A percentile compares a stretch with the other conserved stretches of the same genome.
Evolutionary conservation across 2,888 invertebrate species (phyloP).

Genomic region (Apotomis capreana): DNA sequence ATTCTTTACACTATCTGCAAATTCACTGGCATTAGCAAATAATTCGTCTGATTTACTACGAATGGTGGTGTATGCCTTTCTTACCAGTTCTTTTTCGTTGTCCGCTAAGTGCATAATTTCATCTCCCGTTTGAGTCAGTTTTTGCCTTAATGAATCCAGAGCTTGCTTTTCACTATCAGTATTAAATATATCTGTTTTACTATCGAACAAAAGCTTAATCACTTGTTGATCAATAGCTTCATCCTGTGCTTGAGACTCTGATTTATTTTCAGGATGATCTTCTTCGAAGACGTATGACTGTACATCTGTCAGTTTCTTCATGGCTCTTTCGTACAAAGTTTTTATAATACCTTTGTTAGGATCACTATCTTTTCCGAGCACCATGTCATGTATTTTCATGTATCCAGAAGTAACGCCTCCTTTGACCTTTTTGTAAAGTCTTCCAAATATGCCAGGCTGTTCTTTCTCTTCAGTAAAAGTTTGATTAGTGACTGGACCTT

Average conservation of each 20-base stretch:
- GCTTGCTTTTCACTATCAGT: constrained; percentile 26
- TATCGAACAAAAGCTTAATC: constrained; percentile 28
- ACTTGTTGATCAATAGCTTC: constrained; percentile 22
- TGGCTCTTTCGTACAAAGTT: constrained; percentile 35
- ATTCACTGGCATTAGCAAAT: constrained; percentile 7
- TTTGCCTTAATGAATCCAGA: constrained; percentile 35
- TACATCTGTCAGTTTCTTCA: constrained; percentile 12
- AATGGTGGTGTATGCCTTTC: constrained; percentile 23
- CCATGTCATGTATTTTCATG: constrained; percentile 29
- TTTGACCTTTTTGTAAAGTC: constrained; percentile 29
- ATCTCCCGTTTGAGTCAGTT: constrained; percentile 22
- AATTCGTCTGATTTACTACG: constrained; percentile 20
- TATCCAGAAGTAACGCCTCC: constrained; percentile 30
- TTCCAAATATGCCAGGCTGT: constrained; percentile 18
- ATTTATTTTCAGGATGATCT: not conserved
- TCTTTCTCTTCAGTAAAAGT: not conserved
- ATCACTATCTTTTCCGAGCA: constrained; percentile 32
- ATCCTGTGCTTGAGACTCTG: not conserved
- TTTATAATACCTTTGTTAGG: constrained; percentile 36
- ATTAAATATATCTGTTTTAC: constrained; percentile 22
- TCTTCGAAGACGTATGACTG: constrained; percentile 23
- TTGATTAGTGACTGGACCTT: not conserved
- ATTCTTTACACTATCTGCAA: constrained; percentile 9
- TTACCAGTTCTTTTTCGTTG: constrained; percentile 30
- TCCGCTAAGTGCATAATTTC: constrained; percentile 8